phyloP scores from a whole-genome alignment of 2,797 vertebrate species.

The Onychomys torridus region DNA sequence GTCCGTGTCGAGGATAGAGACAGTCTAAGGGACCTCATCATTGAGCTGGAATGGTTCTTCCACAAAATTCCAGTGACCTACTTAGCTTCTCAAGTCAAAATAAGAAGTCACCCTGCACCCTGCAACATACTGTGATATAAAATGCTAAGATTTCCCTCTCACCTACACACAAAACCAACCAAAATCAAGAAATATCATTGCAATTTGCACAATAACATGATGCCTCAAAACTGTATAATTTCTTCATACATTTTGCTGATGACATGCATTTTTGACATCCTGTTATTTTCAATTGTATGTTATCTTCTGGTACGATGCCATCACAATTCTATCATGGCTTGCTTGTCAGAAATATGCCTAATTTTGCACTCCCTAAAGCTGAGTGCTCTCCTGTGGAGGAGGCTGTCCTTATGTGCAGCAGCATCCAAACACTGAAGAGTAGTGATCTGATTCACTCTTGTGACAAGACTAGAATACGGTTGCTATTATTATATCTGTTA shows the following conservation, averaged over 20 bases:
- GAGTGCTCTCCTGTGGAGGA: neutral
- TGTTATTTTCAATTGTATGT: conserved; percentile 13
- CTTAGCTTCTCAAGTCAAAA: conserved; percentile 7
- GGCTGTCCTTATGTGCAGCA: neutral
- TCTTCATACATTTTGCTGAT: conserved; percentile 47
- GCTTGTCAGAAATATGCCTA: conserved; percentile 39
- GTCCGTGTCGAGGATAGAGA: neutral
- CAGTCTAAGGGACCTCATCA: neutral
- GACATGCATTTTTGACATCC: conserved; percentile 12
- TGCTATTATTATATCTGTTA: neutral
- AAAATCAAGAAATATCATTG: neutral
- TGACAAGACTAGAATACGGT: neutral
- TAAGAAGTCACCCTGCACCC: neutral
- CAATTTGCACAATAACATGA: neutral
- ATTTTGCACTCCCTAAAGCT: neutral
- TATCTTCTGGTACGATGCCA: neutral
- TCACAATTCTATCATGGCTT: neutral
- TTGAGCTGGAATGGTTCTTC: neutral
- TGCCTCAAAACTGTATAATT: conserved; percentile 1
- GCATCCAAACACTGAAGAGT: neutral
- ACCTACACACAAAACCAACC: neutral
- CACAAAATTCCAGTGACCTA: neutral
- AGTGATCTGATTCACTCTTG: neutral
- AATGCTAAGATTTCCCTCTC: neutral
- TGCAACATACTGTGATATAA: neutral